Evolutionary conservation across 2,888 invertebrate genomes (phyloP), one percentile per base, ranked within the genome.

Genomic region (Hyposoter dolosus): DNA sequence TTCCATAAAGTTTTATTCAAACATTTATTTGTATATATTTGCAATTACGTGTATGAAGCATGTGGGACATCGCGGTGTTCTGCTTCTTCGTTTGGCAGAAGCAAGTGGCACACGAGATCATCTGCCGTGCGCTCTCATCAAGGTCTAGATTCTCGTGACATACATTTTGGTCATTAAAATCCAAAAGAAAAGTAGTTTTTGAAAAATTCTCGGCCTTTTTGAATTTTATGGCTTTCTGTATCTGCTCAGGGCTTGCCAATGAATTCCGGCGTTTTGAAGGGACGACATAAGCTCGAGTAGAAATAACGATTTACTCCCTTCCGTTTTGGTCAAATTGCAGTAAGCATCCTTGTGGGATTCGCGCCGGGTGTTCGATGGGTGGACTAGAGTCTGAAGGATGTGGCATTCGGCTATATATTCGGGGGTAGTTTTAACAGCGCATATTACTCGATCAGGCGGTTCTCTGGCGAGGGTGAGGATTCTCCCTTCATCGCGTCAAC

Each of bases 371-470:
- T 60, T 60, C 23, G 28, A 28, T 60, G 43, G 28, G 47, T 68
- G 2, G 53, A 23, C n/a, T 17, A 10, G 28, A 53, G 12, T 50
- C 50, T 45, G 32, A 28, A 23, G 87, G 88, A 7, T 71, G 81
- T 84, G 88, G 87, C 80, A 88, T 86, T 84, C 82, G 86, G 76
- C 77, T 12, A 77, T 76, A 77, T 12, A 40, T 40, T 40, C 65
- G 65, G 88, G 89, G 88, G 86, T 88, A 83, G 81, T 86, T 89
- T 89, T 87, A 88, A 89, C 86, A 85, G 87, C 88, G 53, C 15
- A 23, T 66, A 83, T 84, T 75, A 68, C 82, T 78, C 78, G 84
- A 84, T 28, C 63, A 17, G 40, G 32, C 79, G 28, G 40, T 23
- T 45, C 19, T 50, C 19, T 80, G 32, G 23, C 47, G 47, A 75